Percentiles rank a stretch among this genome's conserved stretches.
Conservation (phyloP, 2,113 vertebrate species). For the Mustela lutreola region DNA sequence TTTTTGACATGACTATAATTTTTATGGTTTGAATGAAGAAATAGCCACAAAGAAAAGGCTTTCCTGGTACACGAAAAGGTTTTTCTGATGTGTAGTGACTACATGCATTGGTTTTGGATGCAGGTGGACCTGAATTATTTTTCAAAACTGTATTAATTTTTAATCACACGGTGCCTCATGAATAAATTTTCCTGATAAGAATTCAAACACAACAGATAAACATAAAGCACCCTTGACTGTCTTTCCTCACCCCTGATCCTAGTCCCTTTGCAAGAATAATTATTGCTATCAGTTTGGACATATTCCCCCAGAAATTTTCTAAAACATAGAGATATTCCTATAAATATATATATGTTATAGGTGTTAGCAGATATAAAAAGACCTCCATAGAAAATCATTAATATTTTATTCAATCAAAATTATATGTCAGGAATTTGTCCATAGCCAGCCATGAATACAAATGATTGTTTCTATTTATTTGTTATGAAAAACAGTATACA, state of each 20-base stretch:
- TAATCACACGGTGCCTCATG: slow-evolving; percentile 49
- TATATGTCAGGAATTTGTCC: neutral
- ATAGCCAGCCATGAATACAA: slow-evolving; percentile 27
- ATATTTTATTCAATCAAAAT: slow-evolving; percentile 42
- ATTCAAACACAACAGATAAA: slow-evolving; percentile 55
- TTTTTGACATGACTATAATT: neutral
- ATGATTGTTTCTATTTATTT: slow-evolving; percentile 56
- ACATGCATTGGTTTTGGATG: neutral
- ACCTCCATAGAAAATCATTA: slow-evolving; percentile 29
- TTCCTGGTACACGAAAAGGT: neutral
- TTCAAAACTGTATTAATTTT: slow-evolving; percentile 66
- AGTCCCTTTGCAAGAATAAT: neutral
- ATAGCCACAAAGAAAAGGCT: neutral
- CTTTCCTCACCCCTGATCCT: neutral
- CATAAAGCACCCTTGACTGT: neutral
- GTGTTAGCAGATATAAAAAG: slow-evolving; percentile 7
- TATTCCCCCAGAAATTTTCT: neutral
- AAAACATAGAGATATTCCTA: neutral
- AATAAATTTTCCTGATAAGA: slow-evolving; percentile 53
- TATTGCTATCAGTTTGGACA: neutral
- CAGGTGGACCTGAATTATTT: neutral
- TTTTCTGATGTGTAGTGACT: neutral
- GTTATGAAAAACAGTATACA: neutral
- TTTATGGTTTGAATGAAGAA: slow-evolving; percentile 31
- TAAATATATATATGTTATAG: slow-evolving; percentile 38